Evolutionary conservation across 2,888 invertebrate genomes (phyloP).

Genomic region (Diarsia brunnea): DNA sequence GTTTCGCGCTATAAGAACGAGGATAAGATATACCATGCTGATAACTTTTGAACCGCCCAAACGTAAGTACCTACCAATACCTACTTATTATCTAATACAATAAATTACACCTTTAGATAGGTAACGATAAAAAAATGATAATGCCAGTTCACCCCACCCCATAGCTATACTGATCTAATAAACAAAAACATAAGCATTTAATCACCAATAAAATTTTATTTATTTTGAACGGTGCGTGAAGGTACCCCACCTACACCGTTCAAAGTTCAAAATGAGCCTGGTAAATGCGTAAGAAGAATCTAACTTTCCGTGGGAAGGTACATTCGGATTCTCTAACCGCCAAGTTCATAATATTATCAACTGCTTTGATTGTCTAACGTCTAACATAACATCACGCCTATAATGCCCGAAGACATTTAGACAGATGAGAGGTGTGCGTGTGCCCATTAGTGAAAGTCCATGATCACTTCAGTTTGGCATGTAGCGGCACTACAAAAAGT

Average conservation of each 20-base stretch:
- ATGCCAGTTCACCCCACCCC: conserved; percentile 20
- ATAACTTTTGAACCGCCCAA: conserved; percentile 3
- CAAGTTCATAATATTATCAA: background rate
- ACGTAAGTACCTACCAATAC: background rate
- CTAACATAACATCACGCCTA: too few species aligned
- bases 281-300: background rate
- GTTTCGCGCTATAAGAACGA: background rate
- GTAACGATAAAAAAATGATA: conserved; percentile 22
- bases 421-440: too few species aligned
- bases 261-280: background rate
- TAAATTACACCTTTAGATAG: background rate
- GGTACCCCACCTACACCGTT: too few species aligned
- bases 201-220: conserved; percentile 15
- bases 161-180: background rate
- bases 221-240: too few species aligned
- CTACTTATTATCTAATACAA: conserved; percentile 12
- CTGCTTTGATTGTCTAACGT: too few species aligned
- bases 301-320: background rate
- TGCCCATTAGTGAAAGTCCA: too few species aligned
- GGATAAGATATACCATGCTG: conserved; percentile 29
- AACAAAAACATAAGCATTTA: conserved; percentile 6
- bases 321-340: background rate
- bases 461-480: too few species aligned
- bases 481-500: too few species aligned
- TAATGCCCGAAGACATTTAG: too few species aligned